Evolutionary conservation across 1,140 invertebrate genomes (phyloP), one percentile per base, ranked within the genome.

Genomic region (Akabosia matsudoensis): DNA sequence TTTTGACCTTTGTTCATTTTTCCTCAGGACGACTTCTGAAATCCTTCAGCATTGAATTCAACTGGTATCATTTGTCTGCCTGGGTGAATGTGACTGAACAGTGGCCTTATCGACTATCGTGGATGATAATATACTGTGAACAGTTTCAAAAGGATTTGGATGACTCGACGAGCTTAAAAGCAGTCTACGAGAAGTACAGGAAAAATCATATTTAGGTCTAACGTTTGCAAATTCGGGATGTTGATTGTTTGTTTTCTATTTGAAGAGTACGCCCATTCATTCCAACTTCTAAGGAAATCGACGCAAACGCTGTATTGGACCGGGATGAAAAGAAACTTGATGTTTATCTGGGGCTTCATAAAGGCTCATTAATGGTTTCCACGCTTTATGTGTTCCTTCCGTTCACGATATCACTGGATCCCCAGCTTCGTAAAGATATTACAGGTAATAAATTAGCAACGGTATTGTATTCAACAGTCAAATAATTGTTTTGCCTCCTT

Each of bases 11-110:
- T 13, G 16, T 61, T 61, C 7, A 14, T 61, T 24, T 4, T 61
- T 61, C 22, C 54, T 33, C 79, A 92, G 96, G 96, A 74, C 91
- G 97, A 56, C 88, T 99, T 76, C 86, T 99, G 77, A 96, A 98
- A 88, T 95, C 97, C 82, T 98, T 98, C 88, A 95, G 97, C 86
- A 95, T 99, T 78, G 97, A 99, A 84, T 99, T 99, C 85, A 97
- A 96, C 85, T 99, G 97, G 97, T 96, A 97, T 85, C 92, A 96
- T 80, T 87, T 98, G 78, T 94, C 95, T 71, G 94, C 93, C 72
- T 99, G 97, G 97, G 93, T 98, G 67, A 99, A 99, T 85, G 91
- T 99, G 34, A 97, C 96, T 0, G 97, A 99, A 85, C 97, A 99
- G 85, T 99, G 97, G 97, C 97, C 97, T 0, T 96, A 97, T 84